A percentile compares a stretch with the other conserved stretches of the same genome.
phyloP scores from a whole-genome alignment of 2,888 invertebrate species.

The Noctua janthe region DNA sequence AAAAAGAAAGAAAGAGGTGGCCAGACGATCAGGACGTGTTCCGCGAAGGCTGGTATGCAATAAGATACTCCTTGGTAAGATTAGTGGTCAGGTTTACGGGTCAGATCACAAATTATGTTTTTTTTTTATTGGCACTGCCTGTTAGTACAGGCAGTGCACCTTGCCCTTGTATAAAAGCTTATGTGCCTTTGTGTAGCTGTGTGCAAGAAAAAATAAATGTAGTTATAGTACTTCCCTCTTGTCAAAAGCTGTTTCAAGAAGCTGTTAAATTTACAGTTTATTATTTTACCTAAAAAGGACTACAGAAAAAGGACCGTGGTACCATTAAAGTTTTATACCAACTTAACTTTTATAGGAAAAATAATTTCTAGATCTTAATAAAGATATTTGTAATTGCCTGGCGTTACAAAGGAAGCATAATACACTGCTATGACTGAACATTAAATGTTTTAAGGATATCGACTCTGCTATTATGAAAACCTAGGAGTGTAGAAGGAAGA shows the following conservation, averaged over 20 bases:
- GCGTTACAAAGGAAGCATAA: slow-evolving; percentile 42
- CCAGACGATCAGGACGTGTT: too few species aligned
- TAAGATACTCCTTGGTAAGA: not conserved
- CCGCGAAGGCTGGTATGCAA: too few species aligned
- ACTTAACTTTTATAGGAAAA: slow-evolving; percentile 25
- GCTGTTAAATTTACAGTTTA: not conserved
- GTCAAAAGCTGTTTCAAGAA: not conserved
- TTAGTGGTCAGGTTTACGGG: not conserved
- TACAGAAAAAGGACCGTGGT: not conserved
- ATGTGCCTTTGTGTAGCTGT: too few species aligned
- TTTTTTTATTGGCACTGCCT: not conserved
- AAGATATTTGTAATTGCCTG: slow-evolving; percentile 49
- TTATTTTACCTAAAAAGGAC: slow-evolving; percentile 1
- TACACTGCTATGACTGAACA: slow-evolving; percentile 41
- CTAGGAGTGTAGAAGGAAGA: too few species aligned
- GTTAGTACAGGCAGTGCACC: too few species aligned
- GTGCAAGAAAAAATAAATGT: not conserved
- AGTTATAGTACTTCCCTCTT: not conserved
- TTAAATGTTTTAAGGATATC: slow-evolving; percentile 48
- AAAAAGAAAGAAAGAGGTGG: too few species aligned
- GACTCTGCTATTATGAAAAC: not conserved
- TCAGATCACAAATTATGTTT: not conserved
- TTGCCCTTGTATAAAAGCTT: too few species aligned
- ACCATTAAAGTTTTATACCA: slow-evolving; percentile 35
- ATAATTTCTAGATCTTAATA: slow-evolving; percentile 43